Base-by-base conservation (phyloP, 2,888 invertebrate species). In the Polydrusus cervinus region DNA sequence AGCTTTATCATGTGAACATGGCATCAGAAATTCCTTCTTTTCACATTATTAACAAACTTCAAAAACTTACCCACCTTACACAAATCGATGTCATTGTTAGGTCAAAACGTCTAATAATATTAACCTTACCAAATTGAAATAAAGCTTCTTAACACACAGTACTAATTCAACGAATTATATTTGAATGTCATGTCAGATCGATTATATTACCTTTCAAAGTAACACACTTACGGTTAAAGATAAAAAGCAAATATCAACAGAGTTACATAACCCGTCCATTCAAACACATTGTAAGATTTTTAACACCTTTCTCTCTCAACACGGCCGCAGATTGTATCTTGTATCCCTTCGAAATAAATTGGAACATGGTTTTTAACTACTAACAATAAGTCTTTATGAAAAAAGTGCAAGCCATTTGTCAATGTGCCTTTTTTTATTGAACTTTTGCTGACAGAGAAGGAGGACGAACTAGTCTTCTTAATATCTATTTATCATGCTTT, bases 251-350 rank as follows among this genome's bases (percentile, higher is more conserved):
- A 45, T 68, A 68, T 68, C 68, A 68, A 68, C 45, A 68, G n/a
- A 11, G 16, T 60, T 60, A 34, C 57, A 60, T 60, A 60, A 60
- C 38, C 16, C 14, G 38, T 34, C 38, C 57, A 60, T 38, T 60
- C 57, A 38, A 60, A 60, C 30, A 38, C 64, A 64, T 64, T 70
- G 70, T 70, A 47, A 40, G 51, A 70, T 70, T 70, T 70, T 70
- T 70, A 70, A 53, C 70, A 70, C 70, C 70, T 70, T 70, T 70
- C 70, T 70, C 70, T 51, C 70, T 25, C 13, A 62, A 62, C 25
- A 30, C 57, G 34, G 47, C 11, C 57, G 20, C 55, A 68, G 67
- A 68, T 68, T 55, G 67, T 68, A 68, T 68, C 67, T 1, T 38
- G 57, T 38, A 60, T 34, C 38, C 57, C 57, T 38, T 34, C 62